phyloP scores from a whole-genome alignment of 2,888 invertebrate genomes.

The Harpalus rubripes region DNA sequence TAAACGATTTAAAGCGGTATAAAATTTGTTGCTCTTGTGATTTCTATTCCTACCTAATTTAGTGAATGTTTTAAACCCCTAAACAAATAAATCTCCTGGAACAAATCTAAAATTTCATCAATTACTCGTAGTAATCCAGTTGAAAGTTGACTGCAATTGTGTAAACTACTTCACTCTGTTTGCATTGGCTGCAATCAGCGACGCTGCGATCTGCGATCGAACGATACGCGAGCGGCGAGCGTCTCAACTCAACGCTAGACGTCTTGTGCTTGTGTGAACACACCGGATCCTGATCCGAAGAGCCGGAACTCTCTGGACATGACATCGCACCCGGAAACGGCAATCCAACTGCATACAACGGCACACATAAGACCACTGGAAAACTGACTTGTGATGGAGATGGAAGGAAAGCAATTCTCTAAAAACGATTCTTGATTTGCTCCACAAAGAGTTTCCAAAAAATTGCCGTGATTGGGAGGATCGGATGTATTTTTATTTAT shows the following conservation, averaged over 20 bases:
- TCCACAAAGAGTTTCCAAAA: too few relatives aligned
- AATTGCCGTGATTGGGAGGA: too few relatives aligned
- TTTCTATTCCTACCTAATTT: too few relatives aligned
- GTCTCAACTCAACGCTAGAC: not conserved
- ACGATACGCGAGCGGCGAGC: not conserved
- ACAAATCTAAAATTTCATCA: conserved; percentile 3
- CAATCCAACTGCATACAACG: not conserved
- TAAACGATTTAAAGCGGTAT: too few relatives aligned
- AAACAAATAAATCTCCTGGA: not conserved
- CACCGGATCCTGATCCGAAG: not conserved
- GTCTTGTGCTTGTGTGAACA: not conserved
- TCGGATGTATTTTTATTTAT: too few relatives aligned
- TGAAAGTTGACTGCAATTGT: not conserved
- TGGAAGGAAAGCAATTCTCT: too few relatives aligned
- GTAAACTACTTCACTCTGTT: not conserved
- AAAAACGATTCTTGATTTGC: too few relatives aligned
- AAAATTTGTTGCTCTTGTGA: too few relatives aligned
- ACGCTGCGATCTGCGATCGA: not conserved
- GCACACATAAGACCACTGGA: not conserved
- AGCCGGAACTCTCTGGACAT: not conserved
- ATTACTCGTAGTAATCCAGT: not conserved
- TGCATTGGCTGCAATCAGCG: not conserved
- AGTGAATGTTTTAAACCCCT: not conserved
- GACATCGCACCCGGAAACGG: not conserved
- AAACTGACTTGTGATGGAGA: not conserved